A percentile compares a stretch with the other conserved stretches of the same genome.
phyloP scores from a whole-genome alignment of 2,888 invertebrate genomes.

The Campoplex nolae region DNA sequence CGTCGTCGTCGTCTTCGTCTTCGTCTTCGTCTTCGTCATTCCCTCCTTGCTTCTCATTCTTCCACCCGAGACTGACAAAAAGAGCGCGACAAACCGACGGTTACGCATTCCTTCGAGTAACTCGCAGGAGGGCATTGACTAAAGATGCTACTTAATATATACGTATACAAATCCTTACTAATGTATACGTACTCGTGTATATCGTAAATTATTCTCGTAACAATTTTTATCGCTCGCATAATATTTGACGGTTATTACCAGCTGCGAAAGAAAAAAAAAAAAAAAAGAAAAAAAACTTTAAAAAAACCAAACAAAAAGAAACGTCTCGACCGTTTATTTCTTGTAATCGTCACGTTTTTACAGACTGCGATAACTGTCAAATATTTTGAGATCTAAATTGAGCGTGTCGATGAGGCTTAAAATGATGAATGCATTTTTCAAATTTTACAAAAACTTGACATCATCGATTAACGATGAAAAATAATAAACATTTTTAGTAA shows the following conservation, averaged over 20 bases:
- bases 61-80: conserved; percentile 54
- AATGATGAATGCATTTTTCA: not conserved
- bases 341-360: not conserved
- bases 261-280: not conserved
- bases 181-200: too few relatives aligned
- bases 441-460: not conserved
- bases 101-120: conserved; percentile 61
- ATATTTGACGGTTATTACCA: conserved; percentile 28
- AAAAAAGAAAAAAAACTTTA: not conserved
- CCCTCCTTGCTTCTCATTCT: conserved; percentile 40
- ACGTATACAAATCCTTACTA: not conserved
- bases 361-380: conserved; percentile 20
- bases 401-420: not conserved
- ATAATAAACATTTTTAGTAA: not conserved
- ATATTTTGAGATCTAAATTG: conserved; percentile 9
- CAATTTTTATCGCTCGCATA: not conserved
- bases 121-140: conserved; percentile 48
- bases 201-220: conserved; percentile 23
- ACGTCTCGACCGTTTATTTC: not conserved
- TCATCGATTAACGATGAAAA: not conserved
- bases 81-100: conserved; percentile 63
- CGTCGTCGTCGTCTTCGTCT: conserved; percentile 42
- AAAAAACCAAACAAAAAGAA: not conserved
- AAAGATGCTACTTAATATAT: conserved; percentile 19
- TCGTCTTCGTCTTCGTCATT: conserved; percentile 50